phyloP scores from a whole-genome alignment of 2,113 vertebrate species.

The Alligator mississippiensis region DNA sequence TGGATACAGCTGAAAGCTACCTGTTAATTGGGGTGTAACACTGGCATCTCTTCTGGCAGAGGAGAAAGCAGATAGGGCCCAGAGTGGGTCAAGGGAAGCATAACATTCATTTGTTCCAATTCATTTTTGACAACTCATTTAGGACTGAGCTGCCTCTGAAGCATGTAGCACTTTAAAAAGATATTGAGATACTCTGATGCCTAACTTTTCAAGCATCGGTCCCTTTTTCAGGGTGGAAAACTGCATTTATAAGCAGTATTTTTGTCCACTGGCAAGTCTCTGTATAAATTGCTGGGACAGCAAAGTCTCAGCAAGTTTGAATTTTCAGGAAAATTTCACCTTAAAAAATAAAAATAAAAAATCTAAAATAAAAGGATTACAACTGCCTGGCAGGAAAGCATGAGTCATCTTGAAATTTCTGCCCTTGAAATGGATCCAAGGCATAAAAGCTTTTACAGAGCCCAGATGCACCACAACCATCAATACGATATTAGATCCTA shows the following conservation, averaged over 20 bases:
- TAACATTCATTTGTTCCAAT: too few relatives aligned
- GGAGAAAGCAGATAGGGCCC: too few relatives aligned
- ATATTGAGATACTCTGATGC: too few relatives aligned
- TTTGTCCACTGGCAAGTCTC: not conserved
- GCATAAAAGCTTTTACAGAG: slow-evolving; percentile 76
- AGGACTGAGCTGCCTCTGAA: too few relatives aligned
- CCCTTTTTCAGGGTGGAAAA: not conserved
- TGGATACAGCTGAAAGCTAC: too few relatives aligned
- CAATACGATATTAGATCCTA: slow-evolving; percentile 64
- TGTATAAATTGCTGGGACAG: not conserved
- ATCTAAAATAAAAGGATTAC: slow-evolving; percentile 22
- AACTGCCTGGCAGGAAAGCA: slow-evolving; percentile 35
- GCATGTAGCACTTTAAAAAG: too few relatives aligned
- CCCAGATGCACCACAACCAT: slow-evolving; percentile 60
- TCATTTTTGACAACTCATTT: too few relatives aligned
- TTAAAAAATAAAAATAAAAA: not conserved
- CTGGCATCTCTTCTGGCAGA: too few relatives aligned
- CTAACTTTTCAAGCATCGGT: too few relatives aligned
- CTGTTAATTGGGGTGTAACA: too few relatives aligned
- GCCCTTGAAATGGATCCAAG: slow-evolving; percentile 77
- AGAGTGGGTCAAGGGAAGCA: too few relatives aligned
- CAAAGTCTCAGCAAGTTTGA: not conserved
- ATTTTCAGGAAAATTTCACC: slow-evolving; percentile 52
- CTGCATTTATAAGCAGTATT: not conserved
- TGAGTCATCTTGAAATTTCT: slow-evolving; percentile 65